Base-by-base conservation (phyloP, 2,888 invertebrate species). In the Apocheima hispidaria region DNA sequence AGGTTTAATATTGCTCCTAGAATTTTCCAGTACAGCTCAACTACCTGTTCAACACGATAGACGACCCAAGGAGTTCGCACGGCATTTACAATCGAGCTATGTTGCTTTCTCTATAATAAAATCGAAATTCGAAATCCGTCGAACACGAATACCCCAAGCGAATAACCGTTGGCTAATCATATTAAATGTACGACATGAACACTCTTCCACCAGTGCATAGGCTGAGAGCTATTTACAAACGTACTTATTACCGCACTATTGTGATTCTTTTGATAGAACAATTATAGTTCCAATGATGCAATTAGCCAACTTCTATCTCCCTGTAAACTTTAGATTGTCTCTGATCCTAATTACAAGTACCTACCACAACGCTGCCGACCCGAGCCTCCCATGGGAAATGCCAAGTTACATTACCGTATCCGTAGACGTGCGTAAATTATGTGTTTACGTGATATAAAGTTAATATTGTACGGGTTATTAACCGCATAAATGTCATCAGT, bases 401-500 rank as follows among this genome's bases (percentile, higher is more conserved):
- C 36, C 18, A 35, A 35, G 16, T n/a, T 12, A 38, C 53, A 20
- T 30, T 33, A 59, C 40, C 26, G 35, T 16, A 51, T 33, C n/a
- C 48, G 50, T 62, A 60, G 44, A 63, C 53, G 54, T 60, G 54
- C 61, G 68, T 71, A 66, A 69, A 54, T 52, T 55, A 55, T 49
- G 55, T 44, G 60, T 60, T 68, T 69, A 70, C 64, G 44, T 60
- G 28, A 58, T 59, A 73, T 69, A 70, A 71, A 69, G 71, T 66
- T 67, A 60, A 68, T 65, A 65, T 69, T 40, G 66, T 65, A 70
- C 63, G 62, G 71, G 66, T 69, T 73, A 70, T 71, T 71, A 70
- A 58, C 51, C 49, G 60, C 56, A 64, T 67, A 65, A 69, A 69
- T 64, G 64, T 66, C 59, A 30, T 48, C 64, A 18, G 59, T 60